Conservation (phyloP, 2,888 invertebrate species). For the Hybos culiciformis region DNA sequence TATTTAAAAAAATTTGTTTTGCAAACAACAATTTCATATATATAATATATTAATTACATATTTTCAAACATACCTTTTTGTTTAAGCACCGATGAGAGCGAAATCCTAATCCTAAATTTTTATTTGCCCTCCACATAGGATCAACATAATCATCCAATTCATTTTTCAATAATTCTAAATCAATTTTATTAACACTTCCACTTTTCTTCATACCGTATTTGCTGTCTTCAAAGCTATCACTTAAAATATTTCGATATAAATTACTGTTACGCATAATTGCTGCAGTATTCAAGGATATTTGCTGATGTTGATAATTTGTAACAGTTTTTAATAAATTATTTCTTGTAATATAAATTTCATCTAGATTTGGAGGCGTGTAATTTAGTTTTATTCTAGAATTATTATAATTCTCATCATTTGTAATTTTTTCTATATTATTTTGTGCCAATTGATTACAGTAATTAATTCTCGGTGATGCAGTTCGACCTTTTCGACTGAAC, state of each 20-base stretch:
- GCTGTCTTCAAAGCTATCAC: constrained; percentile 14
- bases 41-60: too few relatives aligned
- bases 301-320: constrained; percentile 2
- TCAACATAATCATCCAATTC: constrained; percentile 16
- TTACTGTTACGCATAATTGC: constrained; percentile 13
- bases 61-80: constrained; percentile 9
- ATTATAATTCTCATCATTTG: background rate
- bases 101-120: constrained; percentile 11
- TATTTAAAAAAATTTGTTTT: background rate
- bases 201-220: constrained; percentile 15
- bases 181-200: constrained; percentile 16
- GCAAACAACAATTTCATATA: too few relatives aligned
- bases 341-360: constrained; percentile 10
- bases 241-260: constrained; percentile 13
- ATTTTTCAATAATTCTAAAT: constrained; percentile 15
- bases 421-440: background rate
- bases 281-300: constrained; percentile 11
- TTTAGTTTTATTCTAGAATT: background rate
- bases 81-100: constrained; percentile 12
- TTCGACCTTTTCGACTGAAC: constrained; percentile 6
- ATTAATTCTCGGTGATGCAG: background rate
- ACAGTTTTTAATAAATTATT: constrained; percentile 9
- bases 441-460: constrained; percentile 1
- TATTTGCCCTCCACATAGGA: constrained; percentile 13
- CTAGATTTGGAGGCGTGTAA: constrained; percentile 3